Evolutionary conservation across 2,888 invertebrate species (phyloP), one percentile per base, ranked within the genome.

Genomic region (Drosophila stalkeri): DNA sequence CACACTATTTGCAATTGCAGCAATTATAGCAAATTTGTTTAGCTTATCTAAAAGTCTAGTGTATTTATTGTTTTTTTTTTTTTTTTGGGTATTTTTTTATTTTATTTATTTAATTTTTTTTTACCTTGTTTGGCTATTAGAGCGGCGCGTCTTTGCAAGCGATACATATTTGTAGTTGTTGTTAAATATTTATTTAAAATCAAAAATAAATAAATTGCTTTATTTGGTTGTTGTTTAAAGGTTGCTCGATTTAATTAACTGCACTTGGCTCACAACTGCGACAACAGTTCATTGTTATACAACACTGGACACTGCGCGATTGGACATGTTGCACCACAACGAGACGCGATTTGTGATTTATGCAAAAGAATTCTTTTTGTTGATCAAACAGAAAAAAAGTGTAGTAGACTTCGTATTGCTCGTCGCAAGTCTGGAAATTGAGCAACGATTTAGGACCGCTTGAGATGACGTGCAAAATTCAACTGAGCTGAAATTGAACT

Each of bases 121-220:
- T 81, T 92, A 92, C 92, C 92, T 92, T 92, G 89, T 85, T 92
- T 92, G 82, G 91, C 89, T 80, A 92, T 92, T 63, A 92, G 78
- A 75, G 92, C 91, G 64, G 91, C 87, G 46, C 85, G 80, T 83
- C 92, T 82, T 80, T 92, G 92, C 82, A 91, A 85, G 78, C 92
- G 92, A 86, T 91, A 92, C 92, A 92, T 92, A 76, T 51, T 41
- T 55, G 11, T 41, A n/a, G n/a, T 41, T 55, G 16, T 55, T 37
- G 23, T 16, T 47, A 11, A n/a, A 3, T 31, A 31, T 31, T 31
- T 49, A 47, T 47, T 47, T 27, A 23, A 46, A 46, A 14, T 46
- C 0, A 46, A 1, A 46, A 1, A 14, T 23, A 23, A 23, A 23
- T 20, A 46, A 14, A 46, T 23, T 57, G 31, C 14, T 62, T 33